phyloP scores from a whole-genome alignment of 2,888 invertebrate genomes.

The Parelbella ahira region DNA sequence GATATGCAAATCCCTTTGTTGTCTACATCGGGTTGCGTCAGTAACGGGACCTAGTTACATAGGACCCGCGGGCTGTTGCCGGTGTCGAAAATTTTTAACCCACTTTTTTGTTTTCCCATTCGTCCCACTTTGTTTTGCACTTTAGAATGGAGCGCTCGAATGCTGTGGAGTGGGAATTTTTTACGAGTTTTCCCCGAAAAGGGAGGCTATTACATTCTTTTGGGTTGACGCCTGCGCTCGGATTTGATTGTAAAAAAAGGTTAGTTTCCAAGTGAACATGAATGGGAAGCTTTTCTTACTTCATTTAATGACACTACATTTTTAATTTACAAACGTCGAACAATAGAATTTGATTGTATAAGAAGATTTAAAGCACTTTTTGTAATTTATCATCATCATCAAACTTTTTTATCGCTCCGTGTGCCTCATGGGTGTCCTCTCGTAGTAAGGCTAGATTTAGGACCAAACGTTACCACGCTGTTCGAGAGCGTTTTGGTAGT shows the following conservation, averaged over 20 bases:
- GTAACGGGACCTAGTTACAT: conserved; percentile 52
- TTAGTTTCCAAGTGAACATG: no score
- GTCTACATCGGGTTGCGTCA: conserved; percentile 51
- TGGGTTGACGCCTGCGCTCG: conserved; percentile 6
- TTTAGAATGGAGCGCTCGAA: conserved; percentile 6
- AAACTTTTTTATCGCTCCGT: no score
- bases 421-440: no score
- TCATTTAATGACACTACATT: no score
- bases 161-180: conserved; percentile 12
- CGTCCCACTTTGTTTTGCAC: conserved; percentile 12
- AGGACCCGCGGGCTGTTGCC: conserved; percentile 5
- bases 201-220: conserved; percentile 4
- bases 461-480: no score
- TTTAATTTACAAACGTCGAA: no score
- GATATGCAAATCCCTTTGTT: conserved; percentile 75
- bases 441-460: no score
- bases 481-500: no score
- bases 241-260: conserved; percentile 18
- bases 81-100: conserved; percentile 19
- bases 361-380: no score
- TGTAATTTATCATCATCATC: no score
- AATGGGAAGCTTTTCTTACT: no score
- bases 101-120: conserved; percentile 19
- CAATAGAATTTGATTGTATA: no score
- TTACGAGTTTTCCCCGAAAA: conserved; percentile 18